phyloP scores from a whole-genome alignment of 2,888 invertebrate species.

The Slavum lentiscoides region DNA sequence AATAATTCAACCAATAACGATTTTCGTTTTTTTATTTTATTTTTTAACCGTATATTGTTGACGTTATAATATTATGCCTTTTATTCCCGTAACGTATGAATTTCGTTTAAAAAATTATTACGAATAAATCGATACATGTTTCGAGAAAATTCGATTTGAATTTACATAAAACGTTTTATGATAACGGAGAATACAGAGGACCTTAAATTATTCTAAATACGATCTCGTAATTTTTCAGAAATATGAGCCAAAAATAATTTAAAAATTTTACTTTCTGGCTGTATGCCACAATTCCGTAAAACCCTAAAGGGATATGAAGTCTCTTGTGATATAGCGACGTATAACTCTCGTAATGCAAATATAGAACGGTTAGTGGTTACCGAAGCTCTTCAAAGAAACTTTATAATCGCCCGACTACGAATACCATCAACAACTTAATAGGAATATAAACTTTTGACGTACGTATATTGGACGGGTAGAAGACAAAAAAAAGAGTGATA shows the following conservation, averaged over 20 bases:
- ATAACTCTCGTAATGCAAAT: slow-evolving; percentile 9
- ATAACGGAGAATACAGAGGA: neutral
- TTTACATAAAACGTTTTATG: no score
- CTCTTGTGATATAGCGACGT: neutral
- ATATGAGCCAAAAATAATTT: slow-evolving; percentile 2
- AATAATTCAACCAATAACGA: no score
- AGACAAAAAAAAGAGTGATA: no score
- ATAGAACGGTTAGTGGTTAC: neutral
- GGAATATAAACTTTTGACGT: neutral
- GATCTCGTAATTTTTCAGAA: neutral
- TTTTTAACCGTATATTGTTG: no score
- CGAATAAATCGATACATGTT: no score
- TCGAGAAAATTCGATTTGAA: no score
- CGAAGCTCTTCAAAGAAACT: neutral
- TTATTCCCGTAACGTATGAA: no score
- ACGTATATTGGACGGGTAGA: neutral
- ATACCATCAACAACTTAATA: neutral
- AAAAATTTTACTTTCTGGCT: neutral
- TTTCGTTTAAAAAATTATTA: no score
- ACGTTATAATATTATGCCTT: no score
- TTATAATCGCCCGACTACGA: neutral
- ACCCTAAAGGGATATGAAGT: neutral
- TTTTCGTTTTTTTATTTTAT: no score
- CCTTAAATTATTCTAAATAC: neutral
- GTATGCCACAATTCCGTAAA: neutral